These are phyloP conservation scores for Bufo bufo DNA, from an alignment of 2,113 vertebrate genomes.

Conservation along the genomic window DNA sequence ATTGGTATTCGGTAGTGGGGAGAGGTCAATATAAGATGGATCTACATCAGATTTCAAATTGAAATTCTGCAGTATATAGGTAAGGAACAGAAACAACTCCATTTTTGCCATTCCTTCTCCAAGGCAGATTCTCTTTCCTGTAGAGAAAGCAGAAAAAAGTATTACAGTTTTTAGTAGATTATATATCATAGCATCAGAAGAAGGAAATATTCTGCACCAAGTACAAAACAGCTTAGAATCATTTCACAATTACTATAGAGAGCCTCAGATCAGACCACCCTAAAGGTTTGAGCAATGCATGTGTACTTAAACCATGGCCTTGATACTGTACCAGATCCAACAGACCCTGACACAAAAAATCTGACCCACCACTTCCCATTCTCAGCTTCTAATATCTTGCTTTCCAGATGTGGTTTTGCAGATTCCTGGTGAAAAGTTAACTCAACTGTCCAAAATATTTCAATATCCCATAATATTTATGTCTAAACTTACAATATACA, in stretches of 20 bases:
- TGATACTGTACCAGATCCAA: not conserved
- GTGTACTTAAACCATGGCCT: too few relatives aligned
- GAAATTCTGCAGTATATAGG: slow-evolving; percentile 30
- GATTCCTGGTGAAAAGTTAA: not conserved
- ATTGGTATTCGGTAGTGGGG: slow-evolving; percentile 9
- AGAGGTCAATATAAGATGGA: slow-evolving; percentile 2
- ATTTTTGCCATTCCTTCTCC: slow-evolving; percentile 39
- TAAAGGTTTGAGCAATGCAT: too few relatives aligned
- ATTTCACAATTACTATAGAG: not conserved
- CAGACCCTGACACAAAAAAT: not conserved
- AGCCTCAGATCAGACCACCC: too few relatives aligned
- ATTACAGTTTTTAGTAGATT: not conserved
- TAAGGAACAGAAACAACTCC: slow-evolving; percentile 30
- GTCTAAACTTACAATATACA: not conserved
- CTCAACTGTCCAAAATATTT: not conserved
- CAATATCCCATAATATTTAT: not conserved
- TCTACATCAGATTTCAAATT: slow-evolving; percentile 12
- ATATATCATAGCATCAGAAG: not conserved
- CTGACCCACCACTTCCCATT: not conserved
- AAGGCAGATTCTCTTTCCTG: slow-evolving; percentile 37
- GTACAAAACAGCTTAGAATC: not conserved
- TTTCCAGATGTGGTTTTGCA: not conserved
- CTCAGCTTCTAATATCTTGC: not conserved
- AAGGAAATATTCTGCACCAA: not conserved
- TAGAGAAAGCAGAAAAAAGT: not conserved